A percentile compares a stretch with the other conserved stretches of the same genome.
These are phyloP conservation scores for Neodiprion lecontei DNA, from an alignment of 1,140 invertebrate species.

Conservation along the genomic window DNA sequence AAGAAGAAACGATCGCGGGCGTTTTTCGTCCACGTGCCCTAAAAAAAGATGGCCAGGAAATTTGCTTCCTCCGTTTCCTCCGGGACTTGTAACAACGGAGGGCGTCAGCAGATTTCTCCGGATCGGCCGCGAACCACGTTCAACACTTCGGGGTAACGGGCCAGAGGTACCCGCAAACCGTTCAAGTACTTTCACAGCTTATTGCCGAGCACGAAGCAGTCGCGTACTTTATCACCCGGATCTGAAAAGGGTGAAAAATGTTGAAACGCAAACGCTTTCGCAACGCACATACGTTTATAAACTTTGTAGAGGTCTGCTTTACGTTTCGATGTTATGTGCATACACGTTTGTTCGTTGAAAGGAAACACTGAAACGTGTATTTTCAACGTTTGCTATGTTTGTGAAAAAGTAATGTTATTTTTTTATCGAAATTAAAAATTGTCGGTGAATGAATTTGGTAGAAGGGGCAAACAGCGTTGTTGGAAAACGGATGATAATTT, in stretches of 20 bases:
- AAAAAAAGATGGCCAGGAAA: not conserved
- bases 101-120: not conserved
- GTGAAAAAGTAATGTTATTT: too few relatives aligned
- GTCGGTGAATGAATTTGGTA: too few relatives aligned
- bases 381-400: too few relatives aligned
- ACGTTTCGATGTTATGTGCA: too few relatives aligned
- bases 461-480: too few relatives aligned
- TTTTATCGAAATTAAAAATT: too few relatives aligned
- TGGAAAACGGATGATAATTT: too few relatives aligned
- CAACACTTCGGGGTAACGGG: not conserved
- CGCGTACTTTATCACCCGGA: slow-evolving; percentile 1
- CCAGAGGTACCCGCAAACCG: not conserved
- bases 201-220: slow-evolving; percentile 2
- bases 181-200: not conserved
- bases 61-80: not conserved
- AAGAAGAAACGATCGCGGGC: not conserved
- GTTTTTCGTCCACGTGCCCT: not conserved
- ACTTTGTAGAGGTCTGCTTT: too few relatives aligned
- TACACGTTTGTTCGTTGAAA: too few relatives aligned
- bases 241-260: slow-evolving; percentile 2
- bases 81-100: not conserved
- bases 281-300: too few relatives aligned
- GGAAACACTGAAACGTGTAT: too few relatives aligned
- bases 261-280: not conserved
- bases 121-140: not conserved